A percentile compares a stretch with the other conserved stretches of the same genome.
Evolutionary conservation across 1,140 invertebrate genomes (phyloP).

Genomic region (Elysia chlorotica): DNA sequence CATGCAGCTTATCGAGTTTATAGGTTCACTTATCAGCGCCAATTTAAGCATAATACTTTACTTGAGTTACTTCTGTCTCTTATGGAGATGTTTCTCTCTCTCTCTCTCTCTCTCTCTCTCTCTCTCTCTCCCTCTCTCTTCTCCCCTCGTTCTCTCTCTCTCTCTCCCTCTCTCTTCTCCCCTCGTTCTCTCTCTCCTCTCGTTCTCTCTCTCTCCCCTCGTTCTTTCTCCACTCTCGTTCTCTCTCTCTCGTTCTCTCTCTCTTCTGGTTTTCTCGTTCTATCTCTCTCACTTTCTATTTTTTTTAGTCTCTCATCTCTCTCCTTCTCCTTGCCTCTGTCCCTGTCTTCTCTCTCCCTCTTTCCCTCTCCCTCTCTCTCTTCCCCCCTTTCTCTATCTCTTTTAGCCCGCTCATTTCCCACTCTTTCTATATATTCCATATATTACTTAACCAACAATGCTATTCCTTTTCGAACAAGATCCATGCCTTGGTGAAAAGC

Average conservation of each 20-base stretch:
- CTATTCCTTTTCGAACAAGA: too few species aligned
- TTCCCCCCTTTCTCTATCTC: neutral
- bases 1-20: too few species aligned
- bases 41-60: too few species aligned
- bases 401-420: neutral
- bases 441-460: too few species aligned
- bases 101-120: neutral
- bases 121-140: neutral
- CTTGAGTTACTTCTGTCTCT: constrained; percentile 20
- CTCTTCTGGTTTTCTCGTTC: neutral
- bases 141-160: neutral
- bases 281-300: neutral
- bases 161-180: neutral
- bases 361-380: neutral
- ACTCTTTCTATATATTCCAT: neutral
- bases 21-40: too few species aligned
- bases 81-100: neutral
- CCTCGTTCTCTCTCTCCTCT: neutral
- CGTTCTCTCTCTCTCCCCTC: neutral
- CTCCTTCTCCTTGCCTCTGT: neutral
- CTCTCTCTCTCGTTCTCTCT: neutral
- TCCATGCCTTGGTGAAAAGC: too few species aligned
- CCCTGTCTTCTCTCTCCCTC: neutral
- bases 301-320: neutral
- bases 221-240: neutral